Evolutionary conservation across 2,113 vertebrate species (phyloP), one percentile per base, ranked within the genome.

Genomic region (Sinocyclocheilus anshuiensis): DNA sequence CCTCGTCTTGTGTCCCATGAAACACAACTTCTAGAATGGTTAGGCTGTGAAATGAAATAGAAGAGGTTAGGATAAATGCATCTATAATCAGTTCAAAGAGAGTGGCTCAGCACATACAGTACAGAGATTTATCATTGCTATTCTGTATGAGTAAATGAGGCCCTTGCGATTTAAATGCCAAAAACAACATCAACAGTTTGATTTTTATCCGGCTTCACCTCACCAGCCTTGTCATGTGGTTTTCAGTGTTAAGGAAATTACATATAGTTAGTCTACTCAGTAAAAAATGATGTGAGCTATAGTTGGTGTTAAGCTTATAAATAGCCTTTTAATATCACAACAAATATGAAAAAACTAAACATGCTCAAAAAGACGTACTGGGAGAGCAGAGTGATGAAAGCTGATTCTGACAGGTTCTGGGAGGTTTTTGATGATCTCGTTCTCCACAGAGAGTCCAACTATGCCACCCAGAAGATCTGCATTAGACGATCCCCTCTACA

Each of bases 1-100:
- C 94, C 93, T 93, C 39, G 92, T 61, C 69, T 91, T 48, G 91
- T 92, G 89, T 95, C 94, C 95, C 95, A 95, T 0, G 93, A 95
- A 65, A 95, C 94, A 88, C 95, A 95, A 20, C 8, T 90, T 86
- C 90, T 89, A 22, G 84, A 65, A 16, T 87, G 55, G 3, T 4
- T 88, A 84, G 86, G 48, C 95, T 96, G 89, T 72, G 89, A 90
- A 26, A 75, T 39, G 57, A 84, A 89, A 50, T 53, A 20, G 12
- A 76, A 12, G 72, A 84, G 50, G 10, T 10, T 36, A 48, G n/a
- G 6, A 36, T 10, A 59, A 59, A 59, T 59, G 57, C 57, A n/a
- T 59, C 20, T 22, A n/a, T n/a, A n/a, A 22, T 22, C 7, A n/a
- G 57, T n/a, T 59, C 7, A 59, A 59, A 57, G 0, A 29, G 59